Evolutionary conservation across 2,888 invertebrate species (phyloP).

Genomic region (Calliopum simillimum): DNA sequence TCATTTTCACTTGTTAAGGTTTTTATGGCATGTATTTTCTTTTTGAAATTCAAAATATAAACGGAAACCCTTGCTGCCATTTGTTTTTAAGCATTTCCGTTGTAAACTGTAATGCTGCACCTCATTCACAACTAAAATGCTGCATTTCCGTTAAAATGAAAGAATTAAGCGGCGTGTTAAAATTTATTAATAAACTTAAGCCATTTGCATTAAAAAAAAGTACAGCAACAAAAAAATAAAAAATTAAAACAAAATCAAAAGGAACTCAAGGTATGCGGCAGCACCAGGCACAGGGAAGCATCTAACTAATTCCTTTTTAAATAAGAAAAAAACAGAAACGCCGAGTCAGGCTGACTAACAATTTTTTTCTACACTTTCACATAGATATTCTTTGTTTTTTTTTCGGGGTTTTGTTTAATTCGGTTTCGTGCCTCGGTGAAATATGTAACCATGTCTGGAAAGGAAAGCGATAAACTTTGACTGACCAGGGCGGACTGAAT

Average conservation of each 20-base stretch:
- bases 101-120: background rate
- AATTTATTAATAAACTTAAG: constrained; percentile 36
- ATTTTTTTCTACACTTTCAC: constrained; percentile 7
- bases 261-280: background rate
- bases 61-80: too few species aligned
- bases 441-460: constrained; percentile 47
- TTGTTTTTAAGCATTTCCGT: constrained; percentile 15
- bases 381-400: background rate
- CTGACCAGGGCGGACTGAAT: constrained; percentile 24
- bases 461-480: constrained; percentile 51
- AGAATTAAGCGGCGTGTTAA: constrained; percentile 16
- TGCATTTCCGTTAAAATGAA: constrained; percentile 27
- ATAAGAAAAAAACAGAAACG: too few species aligned
- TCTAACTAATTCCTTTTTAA: constrained; percentile 23
- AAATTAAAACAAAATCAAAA: background rate
- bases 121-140: constrained; percentile 18
- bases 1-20: too few species aligned
- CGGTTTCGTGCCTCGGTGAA: constrained; percentile 34
- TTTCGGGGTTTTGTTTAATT: background rate
- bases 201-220: constrained; percentile 25
- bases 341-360: too few species aligned
- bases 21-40: too few species aligned
- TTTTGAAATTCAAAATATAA: too few species aligned
- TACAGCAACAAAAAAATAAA: background rate
- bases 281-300: constrained; percentile 14